A percentile compares a stretch with the other conserved stretches of the same genome.
Conservation (phyloP, 2,113 vertebrate genomes). For the Trinectes maculatus region DNA sequence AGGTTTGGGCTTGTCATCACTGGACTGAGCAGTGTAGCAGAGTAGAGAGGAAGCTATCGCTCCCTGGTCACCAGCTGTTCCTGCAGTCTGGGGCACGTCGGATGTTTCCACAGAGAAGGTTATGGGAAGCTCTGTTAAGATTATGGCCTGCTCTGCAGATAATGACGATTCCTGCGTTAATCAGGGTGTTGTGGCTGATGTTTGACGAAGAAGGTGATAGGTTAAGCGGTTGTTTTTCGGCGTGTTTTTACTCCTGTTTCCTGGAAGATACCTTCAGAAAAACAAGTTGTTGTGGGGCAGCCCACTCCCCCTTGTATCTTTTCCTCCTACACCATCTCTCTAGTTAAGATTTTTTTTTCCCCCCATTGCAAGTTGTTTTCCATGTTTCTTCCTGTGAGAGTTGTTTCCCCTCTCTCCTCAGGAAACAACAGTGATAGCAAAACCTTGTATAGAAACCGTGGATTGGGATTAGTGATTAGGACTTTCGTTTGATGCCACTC, state of each 20-base stretch:
- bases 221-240: constrained; percentile 64
- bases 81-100: constrained; percentile 64
- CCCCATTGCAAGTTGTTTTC: constrained; percentile 51
- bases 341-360: neutral
- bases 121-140: constrained; percentile 76
- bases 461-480: constrained; percentile 8
- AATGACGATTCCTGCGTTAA: constrained; percentile 66
- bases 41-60: constrained; percentile 49
- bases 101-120: constrained; percentile 81
- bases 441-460: constrained; percentile 10
- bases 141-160: constrained; percentile 60
- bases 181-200: constrained; percentile 79
- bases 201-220: constrained; percentile 72
- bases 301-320: constrained; percentile 34
- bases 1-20: constrained; percentile 35
- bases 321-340: constrained; percentile 42
- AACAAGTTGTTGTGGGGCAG: constrained; percentile 30
- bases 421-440: constrained; percentile 57
- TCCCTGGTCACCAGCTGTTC: constrained; percentile 77
- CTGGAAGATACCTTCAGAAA: constrained; percentile 44
- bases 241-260: constrained; percentile 50
- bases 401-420: constrained; percentile 23
- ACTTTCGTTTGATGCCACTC: constrained; percentile 10
- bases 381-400: constrained; percentile 56
- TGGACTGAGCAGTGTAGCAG: constrained; percentile 34